A percentile compares a stretch with the other conserved stretches of the same genome.
phyloP scores from a whole-genome alignment of 2,888 invertebrate genomes.

The Cheilosia soror region DNA sequence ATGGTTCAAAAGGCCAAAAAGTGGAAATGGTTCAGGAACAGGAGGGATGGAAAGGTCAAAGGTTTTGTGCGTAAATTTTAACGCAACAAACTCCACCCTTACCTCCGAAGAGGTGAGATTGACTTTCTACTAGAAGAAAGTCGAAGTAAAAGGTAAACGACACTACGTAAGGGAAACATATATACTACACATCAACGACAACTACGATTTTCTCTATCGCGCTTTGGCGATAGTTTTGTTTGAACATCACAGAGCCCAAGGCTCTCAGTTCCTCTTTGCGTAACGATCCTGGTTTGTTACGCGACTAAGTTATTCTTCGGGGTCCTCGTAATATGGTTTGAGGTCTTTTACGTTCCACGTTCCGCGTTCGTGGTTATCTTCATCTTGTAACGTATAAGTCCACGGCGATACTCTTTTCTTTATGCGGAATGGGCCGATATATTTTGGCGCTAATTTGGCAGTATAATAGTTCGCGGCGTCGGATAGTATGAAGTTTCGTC shows the following conservation, averaged over 20 bases:
- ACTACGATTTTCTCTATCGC: no score
- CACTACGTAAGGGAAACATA: no score
- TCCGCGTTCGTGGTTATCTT: neutral
- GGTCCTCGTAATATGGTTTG: slow-evolving; percentile 6
- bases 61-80: no score
- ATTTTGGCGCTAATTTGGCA: neutral
- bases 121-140: no score
- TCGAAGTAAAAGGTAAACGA: no score
- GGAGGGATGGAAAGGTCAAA: no score
- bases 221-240: no score
- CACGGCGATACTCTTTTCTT: slow-evolving; percentile 20
- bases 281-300: neutral
- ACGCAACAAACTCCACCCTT: no score
- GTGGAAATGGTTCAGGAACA: neutral
- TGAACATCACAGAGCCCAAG: neutral
- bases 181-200: no score
- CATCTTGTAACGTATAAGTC: neutral
- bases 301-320: neutral
- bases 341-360: slow-evolving; percentile 20
- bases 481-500: slow-evolving; percentile 5
- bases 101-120: no score
- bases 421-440: slow-evolving; percentile 1
- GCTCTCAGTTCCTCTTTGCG: neutral
- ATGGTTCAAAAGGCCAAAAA: no score
- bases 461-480: slow-evolving; percentile 11